Conservation (phyloP, 2,113 vertebrate species). For the Oophaga pumilio region DNA sequence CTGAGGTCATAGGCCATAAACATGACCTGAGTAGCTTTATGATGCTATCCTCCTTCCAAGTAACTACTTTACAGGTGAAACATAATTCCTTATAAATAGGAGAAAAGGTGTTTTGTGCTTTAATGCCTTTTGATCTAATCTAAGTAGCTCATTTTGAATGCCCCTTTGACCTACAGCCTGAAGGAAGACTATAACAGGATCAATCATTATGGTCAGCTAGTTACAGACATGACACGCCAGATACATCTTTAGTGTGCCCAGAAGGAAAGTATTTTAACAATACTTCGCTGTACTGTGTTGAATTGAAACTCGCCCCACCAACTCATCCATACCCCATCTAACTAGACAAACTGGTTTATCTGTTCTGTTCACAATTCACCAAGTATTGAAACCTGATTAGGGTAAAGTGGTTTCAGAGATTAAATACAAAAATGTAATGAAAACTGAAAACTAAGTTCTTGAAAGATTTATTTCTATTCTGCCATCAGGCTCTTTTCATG, state of each 20-base stretch:
- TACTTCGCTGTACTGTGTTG: slow-evolving; percentile 16
- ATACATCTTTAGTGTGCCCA: slow-evolving; percentile 28
- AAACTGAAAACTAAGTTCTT: not conserved
- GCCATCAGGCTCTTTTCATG: too few relatives aligned
- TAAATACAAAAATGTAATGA: slow-evolving; percentile 1
- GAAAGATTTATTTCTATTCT: not conserved
- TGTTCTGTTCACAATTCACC: slow-evolving; percentile 30
- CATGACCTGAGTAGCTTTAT: not conserved
- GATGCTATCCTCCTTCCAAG: not conserved
- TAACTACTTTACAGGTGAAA: not conserved
- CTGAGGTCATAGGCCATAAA: not conserved
- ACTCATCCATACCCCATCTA: slow-evolving; percentile 7
- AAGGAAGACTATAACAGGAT: slow-evolving; percentile 45
- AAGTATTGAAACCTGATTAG: slow-evolving; percentile 22
- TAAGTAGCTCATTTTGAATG: slow-evolving; percentile 25
- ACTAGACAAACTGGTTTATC: slow-evolving; percentile 50
- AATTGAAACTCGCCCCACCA: not conserved
- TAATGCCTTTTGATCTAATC: slow-evolving; percentile 42
- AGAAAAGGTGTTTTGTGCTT: slow-evolving; percentile 31
- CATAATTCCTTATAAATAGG: not conserved
- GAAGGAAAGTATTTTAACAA: slow-evolving; percentile 44
- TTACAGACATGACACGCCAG: slow-evolving; percentile 41
- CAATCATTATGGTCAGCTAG: slow-evolving; percentile 42
- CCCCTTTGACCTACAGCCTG: slow-evolving; percentile 46
- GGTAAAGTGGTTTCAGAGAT: not conserved